phyloP scores from a whole-genome alignment of 2,113 vertebrate genomes.

The Macroglossus sobrinus region DNA sequence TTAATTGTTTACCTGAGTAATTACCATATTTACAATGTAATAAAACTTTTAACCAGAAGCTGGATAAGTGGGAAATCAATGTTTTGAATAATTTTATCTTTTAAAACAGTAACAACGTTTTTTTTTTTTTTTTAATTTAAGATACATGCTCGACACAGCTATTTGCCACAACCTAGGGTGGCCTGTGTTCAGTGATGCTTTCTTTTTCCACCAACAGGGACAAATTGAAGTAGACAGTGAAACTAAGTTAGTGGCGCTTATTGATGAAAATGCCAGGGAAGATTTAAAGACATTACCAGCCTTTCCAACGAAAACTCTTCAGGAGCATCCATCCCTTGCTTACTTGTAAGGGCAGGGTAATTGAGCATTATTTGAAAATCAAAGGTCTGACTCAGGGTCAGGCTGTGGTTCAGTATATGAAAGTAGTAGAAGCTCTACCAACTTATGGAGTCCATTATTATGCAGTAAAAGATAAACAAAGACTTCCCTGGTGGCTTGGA shows the following conservation, averaged over 20 bases:
- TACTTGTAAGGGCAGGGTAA: conserved; percentile 97
- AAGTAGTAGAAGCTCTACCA: conserved; percentile 94
- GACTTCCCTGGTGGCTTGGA: conserved; percentile 98
- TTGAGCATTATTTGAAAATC: conserved; percentile 92
- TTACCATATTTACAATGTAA: conserved; percentile 1
- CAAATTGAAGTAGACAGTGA: too few relatives aligned
- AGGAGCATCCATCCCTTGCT: conserved; percentile 95
- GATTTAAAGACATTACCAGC: conserved; percentile 92
- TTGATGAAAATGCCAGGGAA: conserved; percentile 87
- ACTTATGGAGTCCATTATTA: conserved; percentile 99
- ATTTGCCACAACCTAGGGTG: too few relatives aligned
- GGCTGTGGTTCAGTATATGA: conserved; percentile 96
- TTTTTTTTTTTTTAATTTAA: too few relatives aligned
- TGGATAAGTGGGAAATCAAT: not conserved
- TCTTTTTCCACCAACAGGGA: too few relatives aligned
- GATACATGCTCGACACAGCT: too few relatives aligned
- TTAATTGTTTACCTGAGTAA: not conserved
- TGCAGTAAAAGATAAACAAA: conserved; percentile 98
- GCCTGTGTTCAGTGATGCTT: too few relatives aligned
- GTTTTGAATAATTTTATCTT: not conserved
- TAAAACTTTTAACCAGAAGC: conserved; percentile 3
- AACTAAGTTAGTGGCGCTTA: too few relatives aligned
- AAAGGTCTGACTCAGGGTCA: conserved; percentile 95
- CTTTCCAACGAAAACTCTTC: conserved; percentile 93
- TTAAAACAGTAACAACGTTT: not conserved